A percentile compares a stretch with the other conserved stretches of the same genome.
Evolutionary conservation across 2,888 invertebrate genomes (phyloP).

Genomic region (Hoplodrina ambigua): DNA sequence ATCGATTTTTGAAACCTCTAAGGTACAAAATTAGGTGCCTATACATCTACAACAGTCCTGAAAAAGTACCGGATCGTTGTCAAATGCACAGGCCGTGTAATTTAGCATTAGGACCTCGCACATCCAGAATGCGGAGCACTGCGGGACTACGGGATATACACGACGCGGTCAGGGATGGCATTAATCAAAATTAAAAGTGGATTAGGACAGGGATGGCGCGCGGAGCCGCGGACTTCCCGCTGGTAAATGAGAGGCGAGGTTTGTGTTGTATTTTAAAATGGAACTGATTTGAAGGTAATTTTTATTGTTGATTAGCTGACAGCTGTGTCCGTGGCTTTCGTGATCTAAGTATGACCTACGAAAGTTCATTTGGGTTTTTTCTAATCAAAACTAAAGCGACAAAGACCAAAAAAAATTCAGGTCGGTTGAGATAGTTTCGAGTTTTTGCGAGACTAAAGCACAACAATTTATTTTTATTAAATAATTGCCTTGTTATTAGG

Average conservation of each 20-base stretch:
- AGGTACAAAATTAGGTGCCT: background rate
- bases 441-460: no score
- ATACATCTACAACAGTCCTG: background rate
- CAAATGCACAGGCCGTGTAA: conserved; percentile 53
- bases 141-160: conserved; percentile 28
- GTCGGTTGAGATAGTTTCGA: no score
- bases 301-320: conserved; percentile 23
- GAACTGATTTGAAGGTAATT: conserved; percentile 27
- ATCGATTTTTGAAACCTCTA: background rate
- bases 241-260: conserved; percentile 43
- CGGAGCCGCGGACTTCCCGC: conserved; percentile 65
- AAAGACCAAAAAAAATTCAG: no score
- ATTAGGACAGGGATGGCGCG: conserved; percentile 74
- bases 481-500: no score
- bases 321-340: no score
- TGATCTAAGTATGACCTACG: no score
- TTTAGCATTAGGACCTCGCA: conserved; percentile 64
- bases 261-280: conserved; percentile 43
- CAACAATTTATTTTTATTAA: no score
- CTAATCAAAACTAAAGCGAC: no score
- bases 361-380: no score
- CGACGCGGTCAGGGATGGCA: conserved; percentile 71
- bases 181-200: conserved; percentile 90
- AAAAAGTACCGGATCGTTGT: conserved; percentile 36
- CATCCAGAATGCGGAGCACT: conserved; percentile 47